Conservation (phyloP, 1,140 invertebrate species). For the Papilio polyxenes region DNA sequence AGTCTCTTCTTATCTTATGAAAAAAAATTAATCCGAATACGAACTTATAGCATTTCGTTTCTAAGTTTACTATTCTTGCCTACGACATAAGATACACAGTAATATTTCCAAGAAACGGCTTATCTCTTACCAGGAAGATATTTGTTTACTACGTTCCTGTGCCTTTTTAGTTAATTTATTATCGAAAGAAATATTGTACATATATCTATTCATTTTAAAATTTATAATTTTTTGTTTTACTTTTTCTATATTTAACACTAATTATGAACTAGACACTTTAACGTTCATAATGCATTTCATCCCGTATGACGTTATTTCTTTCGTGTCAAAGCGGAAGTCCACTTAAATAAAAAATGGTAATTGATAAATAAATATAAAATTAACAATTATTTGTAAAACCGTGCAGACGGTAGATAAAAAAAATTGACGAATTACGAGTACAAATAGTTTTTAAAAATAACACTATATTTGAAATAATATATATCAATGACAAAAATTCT, state of each 20-base stretch:
- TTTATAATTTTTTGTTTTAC: too few relatives aligned
- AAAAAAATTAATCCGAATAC: too few relatives aligned
- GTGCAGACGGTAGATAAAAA: not conserved
- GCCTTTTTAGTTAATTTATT: not conserved
- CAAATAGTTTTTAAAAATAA: not conserved
- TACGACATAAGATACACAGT: not conserved
- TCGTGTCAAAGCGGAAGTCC: not conserved
- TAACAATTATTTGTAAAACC: not conserved
- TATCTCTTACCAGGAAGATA: not conserved
- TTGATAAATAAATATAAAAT: not conserved
- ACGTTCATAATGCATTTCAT: too few relatives aligned
- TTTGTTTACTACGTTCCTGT: conserved; percentile 2
- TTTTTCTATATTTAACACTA: too few relatives aligned
- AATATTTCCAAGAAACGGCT: not conserved
- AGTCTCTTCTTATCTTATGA: too few relatives aligned
- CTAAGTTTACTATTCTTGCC: not conserved
- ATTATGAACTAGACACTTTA: not conserved
- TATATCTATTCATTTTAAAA: not conserved
- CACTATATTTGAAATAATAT: too few relatives aligned
- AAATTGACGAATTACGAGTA: not conserved
- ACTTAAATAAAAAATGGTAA: not conserved
- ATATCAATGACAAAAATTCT: not conserved
- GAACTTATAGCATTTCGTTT: not conserved
- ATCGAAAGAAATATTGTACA: not conserved
- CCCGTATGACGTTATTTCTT: not conserved